Percentiles rank a stretch among this genome's conserved stretches.
Conservation (phyloP, 2,113 vertebrate species). For the Todiramphus chloris region DNA sequence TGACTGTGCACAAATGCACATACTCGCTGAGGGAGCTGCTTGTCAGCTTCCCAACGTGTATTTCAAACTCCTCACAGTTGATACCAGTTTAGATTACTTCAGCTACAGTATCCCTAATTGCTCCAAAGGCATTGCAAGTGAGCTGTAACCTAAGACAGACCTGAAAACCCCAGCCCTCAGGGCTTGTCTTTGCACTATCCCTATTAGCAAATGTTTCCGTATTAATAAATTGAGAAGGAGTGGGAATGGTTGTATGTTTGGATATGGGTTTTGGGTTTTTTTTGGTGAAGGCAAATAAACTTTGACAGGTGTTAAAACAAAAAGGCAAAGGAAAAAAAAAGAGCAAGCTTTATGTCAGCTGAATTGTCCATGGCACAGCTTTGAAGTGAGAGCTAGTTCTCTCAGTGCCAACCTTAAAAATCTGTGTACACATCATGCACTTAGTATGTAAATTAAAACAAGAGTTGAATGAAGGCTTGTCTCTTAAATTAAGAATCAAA, state of each 20-base stretch:
- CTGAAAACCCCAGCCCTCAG: background rate
- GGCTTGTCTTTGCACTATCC: background rate
- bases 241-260: background rate
- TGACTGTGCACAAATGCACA: fast-evolving
- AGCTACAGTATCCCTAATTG: background rate
- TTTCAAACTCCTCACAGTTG: background rate
- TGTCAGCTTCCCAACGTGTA: background rate
- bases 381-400: background rate
- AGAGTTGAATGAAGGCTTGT: background rate
- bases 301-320: background rate
- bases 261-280: background rate
- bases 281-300: background rate
- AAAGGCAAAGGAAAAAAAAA: background rate
- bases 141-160: background rate
- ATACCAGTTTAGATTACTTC: background rate
- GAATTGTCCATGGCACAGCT: background rate
- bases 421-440: background rate
- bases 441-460: background rate
- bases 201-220: background rate
- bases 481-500: background rate
- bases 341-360: background rate
- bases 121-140: background rate
- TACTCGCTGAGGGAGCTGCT: background rate
- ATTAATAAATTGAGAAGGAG: background rate
- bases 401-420: background rate